Base-by-base conservation (phyloP, 1,140 invertebrate species). In the Epicauta chinensis region DNA sequence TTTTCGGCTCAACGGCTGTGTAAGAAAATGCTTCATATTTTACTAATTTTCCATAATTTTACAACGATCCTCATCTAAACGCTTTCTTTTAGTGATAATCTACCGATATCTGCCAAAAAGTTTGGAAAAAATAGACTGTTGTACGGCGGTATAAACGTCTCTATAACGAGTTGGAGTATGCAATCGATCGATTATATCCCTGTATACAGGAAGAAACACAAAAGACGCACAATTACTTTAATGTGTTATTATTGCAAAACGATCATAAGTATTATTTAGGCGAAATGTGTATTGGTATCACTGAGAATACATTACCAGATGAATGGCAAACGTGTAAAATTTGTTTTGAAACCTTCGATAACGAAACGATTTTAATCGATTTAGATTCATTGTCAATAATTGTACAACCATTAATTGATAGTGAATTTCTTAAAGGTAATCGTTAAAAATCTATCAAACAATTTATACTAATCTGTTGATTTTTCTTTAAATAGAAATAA, bases 341-440 rank as follows among this genome's bases (percentile, higher is more conserved):
- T 9, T 34, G 35, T 29, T 49, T 57, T 32, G 6, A 34, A 16
- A 34, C 3, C 38, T 12, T 23, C 10, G 40, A 55, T n/a, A 36
- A 44, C 11, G 36, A 23, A 23, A 23, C 23, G 23, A 23, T 61
- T 15, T 12, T 43, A 37, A 30, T 61, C 9, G 14, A 52, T 14
- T 54, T 56, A 16, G 57, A 59, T 59, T 32, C 37, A 16, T 48
- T 29, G 4, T 15, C 39, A 17, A 44, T 58, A 4, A 12, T 61
- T 37, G 51, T 61, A 17, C 23, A 49, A 30, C 13, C 53, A 6
- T 31, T 49, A 17, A 32, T 17, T 9, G 52, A 56, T 32, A 30
- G 32, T 10, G 32, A 58, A 3, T 47, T 58, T 45, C 14, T 61
- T 13, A 59, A 56, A 53, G 50, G 51, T 55, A 40, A 41, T 16